A percentile compares a stretch with the other conserved stretches of the same genome.
These are phyloP conservation scores for Pterobdella sp. DNA, from an alignment of 2,888 invertebrate species.

Conservation along the genomic window DNA sequence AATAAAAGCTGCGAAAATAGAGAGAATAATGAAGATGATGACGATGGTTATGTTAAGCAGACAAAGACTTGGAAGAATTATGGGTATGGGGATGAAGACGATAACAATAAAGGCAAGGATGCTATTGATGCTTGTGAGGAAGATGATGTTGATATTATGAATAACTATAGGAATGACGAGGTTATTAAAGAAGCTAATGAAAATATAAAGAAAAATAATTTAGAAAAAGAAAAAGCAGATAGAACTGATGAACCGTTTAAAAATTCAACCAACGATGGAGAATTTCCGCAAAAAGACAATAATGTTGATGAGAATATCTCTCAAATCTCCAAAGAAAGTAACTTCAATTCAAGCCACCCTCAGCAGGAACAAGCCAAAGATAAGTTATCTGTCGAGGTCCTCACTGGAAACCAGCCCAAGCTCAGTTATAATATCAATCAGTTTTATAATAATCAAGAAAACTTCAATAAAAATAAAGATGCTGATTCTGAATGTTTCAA, in stretches of 20 bases:
- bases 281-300: background rate
- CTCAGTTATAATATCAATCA: constrained; percentile 2
- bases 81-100: constrained; percentile 18
- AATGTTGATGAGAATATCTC: too few relatives aligned
- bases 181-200: background rate
- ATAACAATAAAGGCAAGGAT: background rate
- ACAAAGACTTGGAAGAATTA: constrained; percentile 27
- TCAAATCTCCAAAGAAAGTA: too few relatives aligned
- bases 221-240: background rate
- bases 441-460: background rate
- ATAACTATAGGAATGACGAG: background rate
- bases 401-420: background rate
- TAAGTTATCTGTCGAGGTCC: background rate
- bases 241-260: too few relatives aligned
- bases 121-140: background rate
- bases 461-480: background rate
- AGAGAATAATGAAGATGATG: constrained; percentile 1
- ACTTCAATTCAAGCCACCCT: background rate
- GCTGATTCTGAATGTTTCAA: too few relatives aligned
- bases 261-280: background rate
- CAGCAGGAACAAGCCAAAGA: constrained; percentile 12
- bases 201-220: background rate
- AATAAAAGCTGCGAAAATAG: background rate
- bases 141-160: background rate
- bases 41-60: constrained; percentile 19